Conservation (phyloP, 2,888 invertebrate genomes). For the Melipona bicolor region DNA sequence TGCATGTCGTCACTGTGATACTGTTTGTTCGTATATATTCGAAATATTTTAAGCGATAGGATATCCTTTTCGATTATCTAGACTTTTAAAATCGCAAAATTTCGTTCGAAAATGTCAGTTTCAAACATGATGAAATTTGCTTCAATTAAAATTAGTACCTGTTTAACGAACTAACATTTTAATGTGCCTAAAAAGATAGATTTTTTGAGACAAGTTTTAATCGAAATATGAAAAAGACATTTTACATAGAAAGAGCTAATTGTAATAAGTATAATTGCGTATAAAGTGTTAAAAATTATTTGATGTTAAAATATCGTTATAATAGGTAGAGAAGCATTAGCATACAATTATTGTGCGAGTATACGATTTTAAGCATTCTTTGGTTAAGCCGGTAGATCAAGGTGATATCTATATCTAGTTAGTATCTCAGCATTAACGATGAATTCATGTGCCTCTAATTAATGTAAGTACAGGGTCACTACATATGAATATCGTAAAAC, state of each 20-base stretch:
- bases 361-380: conserved; percentile 25
- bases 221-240: conserved; percentile 19
- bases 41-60: conserved; percentile 26
- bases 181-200: conserved; percentile 60
- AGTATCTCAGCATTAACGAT: conserved; percentile 30
- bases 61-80: conserved; percentile 14
- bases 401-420: conserved; percentile 27
- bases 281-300: conserved; percentile 39
- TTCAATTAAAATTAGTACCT: conserved; percentile 53
- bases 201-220: conserved; percentile 52
- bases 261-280: conserved; percentile 27
- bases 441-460: conserved; percentile 67
- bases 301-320: conserved; percentile 47
- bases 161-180: conserved; percentile 46
- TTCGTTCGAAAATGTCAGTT: conserved; percentile 2
- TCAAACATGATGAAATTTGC: conserved; percentile 27
- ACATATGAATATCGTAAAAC: conserved; percentile 53
- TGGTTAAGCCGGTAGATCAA: conserved; percentile 7
- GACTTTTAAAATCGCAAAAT: conserved; percentile 3
- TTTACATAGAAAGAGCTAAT: conserved; percentile 14
- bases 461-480: conserved; percentile 62
- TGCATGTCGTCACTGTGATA: conserved; percentile 73
- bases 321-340: conserved; percentile 32
- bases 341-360: conserved; percentile 33
- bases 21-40: conserved; percentile 61